These are phyloP conservation scores for Jordanella pulchra DNA, from an alignment of 2,797 vertebrate species.

Conservation along the genomic window DNA sequence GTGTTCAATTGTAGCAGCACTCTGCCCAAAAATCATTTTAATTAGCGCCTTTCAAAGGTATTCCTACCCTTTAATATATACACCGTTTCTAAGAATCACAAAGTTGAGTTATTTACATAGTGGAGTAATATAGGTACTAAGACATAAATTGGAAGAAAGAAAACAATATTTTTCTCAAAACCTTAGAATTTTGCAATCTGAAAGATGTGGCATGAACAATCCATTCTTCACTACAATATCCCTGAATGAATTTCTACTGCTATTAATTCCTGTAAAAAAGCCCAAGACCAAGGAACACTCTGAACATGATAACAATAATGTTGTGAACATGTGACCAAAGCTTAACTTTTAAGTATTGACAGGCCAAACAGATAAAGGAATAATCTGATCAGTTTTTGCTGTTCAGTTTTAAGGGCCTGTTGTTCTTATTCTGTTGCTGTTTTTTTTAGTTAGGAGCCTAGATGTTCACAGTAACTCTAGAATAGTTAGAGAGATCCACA, in stretches of 20 bases:
- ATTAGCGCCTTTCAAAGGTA: slow-evolving; percentile 11
- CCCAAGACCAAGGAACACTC: background rate
- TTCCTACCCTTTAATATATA: background rate
- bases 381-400: background rate
- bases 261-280: too few species aligned
- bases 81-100: background rate
- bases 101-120: background rate
- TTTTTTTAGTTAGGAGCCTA: slow-evolving; percentile 27
- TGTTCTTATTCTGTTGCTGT: slow-evolving; percentile 25
- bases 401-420: slow-evolving; percentile 21
- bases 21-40: slow-evolving; percentile 9
- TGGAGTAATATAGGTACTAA: background rate
- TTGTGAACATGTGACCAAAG: background rate
- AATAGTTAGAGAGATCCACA: too few species aligned
- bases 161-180: background rate
- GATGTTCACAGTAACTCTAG: too few species aligned
- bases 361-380: background rate
- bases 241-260: too few species aligned
- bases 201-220: background rate
- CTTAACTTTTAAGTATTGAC: slow-evolving; percentile 24
- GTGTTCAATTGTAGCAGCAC: slow-evolving; percentile 40
- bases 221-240: too few species aligned
- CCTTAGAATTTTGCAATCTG: background rate
- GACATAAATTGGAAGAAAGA: background rate
- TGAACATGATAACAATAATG: background rate